Conservation (phyloP, 2,113 vertebrate genomes). For the Sisor rabdophorus region DNA sequence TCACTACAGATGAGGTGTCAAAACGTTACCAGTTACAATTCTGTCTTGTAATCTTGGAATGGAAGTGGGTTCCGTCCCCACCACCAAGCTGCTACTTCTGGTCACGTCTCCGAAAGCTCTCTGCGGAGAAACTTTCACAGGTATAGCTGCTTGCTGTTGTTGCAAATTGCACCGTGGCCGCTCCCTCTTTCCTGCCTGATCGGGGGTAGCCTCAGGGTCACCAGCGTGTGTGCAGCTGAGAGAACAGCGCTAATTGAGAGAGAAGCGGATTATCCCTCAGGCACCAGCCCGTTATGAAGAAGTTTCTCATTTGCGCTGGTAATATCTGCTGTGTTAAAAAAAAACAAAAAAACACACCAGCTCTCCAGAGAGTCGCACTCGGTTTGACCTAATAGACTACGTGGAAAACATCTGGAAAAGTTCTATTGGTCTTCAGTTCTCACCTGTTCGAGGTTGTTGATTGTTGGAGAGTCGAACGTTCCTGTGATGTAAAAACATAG, state of each 20-base stretch:
- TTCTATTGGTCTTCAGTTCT: background rate
- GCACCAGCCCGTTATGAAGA: constrained; percentile 37
- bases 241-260: constrained; percentile 58
- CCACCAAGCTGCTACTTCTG: too few relatives aligned
- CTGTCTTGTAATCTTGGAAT: too few relatives aligned
- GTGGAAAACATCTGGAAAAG: constrained; percentile 23
- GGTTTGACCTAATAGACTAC: constrained; percentile 24
- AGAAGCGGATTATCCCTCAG: constrained; percentile 48
- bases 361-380: constrained; percentile 39
- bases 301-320: constrained; percentile 52
- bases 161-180: constrained; percentile 36
- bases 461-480: background rate
- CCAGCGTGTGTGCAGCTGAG: constrained; percentile 39
- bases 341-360: background rate
- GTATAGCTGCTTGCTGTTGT: constrained; percentile 48
- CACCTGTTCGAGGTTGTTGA: constrained; percentile 27
- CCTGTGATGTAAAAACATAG: background rate
- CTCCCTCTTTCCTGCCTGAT: constrained; percentile 12
- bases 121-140: constrained; percentile 35
- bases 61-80: too few relatives aligned
- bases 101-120: constrained; percentile 46
- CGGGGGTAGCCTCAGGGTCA: constrained; percentile 41
- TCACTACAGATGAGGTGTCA: too few relatives aligned
- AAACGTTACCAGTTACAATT: too few relatives aligned
- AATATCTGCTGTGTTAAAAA: constrained; percentile 50